These are phyloP conservation scores for Plumapathes pennacea DNA, from an alignment of 92 coral and sea anemone species.

Conservation along the genomic window DNA sequence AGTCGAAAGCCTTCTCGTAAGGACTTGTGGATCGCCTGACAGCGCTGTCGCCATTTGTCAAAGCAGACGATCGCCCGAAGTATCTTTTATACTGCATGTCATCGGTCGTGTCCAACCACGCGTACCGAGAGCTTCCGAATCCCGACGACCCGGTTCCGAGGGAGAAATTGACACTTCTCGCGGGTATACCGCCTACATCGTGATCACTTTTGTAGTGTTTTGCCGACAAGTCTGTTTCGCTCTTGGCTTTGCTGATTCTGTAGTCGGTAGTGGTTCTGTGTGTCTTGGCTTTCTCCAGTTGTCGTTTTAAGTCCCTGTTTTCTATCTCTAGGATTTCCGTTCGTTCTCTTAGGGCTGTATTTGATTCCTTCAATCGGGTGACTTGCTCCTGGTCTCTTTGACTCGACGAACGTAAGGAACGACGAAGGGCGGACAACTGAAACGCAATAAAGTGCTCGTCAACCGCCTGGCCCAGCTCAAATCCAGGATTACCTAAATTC, in stretches of 20 bases:
- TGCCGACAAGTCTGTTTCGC: conserved; percentile 64
- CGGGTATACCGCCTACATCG: background rate
- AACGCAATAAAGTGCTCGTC: background rate
- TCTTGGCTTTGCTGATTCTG: conserved; percentile 51
- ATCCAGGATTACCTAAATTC: no score
- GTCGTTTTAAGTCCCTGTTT: conserved; percentile 37
- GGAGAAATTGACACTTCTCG: conserved; percentile 14
- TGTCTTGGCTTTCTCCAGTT: conserved; percentile 43
- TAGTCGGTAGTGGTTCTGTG: conserved; percentile 36
- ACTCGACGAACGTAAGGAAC: conserved; percentile 32
- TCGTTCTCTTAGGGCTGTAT: conserved; percentile 45
- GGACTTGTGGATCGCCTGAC: conserved; percentile 7
- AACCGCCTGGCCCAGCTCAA: no score
- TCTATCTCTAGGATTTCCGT: conserved; percentile 45
- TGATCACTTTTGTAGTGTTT: conserved; percentile 25
- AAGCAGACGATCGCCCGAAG: background rate
- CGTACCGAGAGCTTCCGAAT: conserved; percentile 38
- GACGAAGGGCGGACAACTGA: conserved; percentile 38
- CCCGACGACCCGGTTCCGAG: conserved; percentile 12
- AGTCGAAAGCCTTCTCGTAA: no score
- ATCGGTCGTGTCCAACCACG: conserved; percentile 32
- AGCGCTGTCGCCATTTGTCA: conserved; percentile 25
- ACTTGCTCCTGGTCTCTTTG: conserved; percentile 24
- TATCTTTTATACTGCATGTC: conserved; percentile 18
- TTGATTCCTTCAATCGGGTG: conserved; percentile 14